Percentiles rank a stretch among this genome's conserved stretches.
Evolutionary conservation across 2,888 invertebrate genomes (phyloP).

Genomic region (Agrotis segetum): DNA sequence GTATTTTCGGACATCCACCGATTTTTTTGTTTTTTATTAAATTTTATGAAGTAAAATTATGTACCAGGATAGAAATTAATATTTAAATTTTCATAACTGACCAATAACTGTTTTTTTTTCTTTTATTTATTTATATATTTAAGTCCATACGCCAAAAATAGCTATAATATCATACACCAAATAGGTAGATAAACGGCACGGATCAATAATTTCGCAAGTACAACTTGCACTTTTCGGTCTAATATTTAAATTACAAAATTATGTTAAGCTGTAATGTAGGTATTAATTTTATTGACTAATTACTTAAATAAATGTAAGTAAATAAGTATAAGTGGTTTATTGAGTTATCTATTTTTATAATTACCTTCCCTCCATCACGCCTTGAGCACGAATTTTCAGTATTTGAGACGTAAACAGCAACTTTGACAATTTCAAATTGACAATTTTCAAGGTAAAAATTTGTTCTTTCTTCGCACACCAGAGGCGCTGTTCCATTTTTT

Average conservation of each 20-base stretch:
- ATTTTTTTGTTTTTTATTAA: too few relatives aligned
- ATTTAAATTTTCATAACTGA: not conserved
- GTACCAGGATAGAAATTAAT: not conserved
- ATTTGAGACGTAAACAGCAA: too few relatives aligned
- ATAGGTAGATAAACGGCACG: not conserved
- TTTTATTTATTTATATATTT: not conserved
- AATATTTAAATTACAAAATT: constrained; percentile 40
- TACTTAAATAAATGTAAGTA: constrained; percentile 61
- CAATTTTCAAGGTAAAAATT: too few relatives aligned
- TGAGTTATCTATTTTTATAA: too few relatives aligned
- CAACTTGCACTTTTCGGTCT: constrained; percentile 30
- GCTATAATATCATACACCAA: not conserved
- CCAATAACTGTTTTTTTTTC: too few relatives aligned
- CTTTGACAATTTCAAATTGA: too few relatives aligned
- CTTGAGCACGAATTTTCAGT: too few relatives aligned
- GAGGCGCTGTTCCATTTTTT: too few relatives aligned
- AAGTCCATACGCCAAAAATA: too few relatives aligned
- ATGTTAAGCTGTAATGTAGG: constrained; percentile 42
- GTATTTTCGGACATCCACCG: not conserved
- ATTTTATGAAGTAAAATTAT: not conserved
- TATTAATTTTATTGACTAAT: constrained; percentile 41
- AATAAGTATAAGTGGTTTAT: constrained; percentile 2
- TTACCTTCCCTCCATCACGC: too few relatives aligned
- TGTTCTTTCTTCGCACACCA: too few relatives aligned
- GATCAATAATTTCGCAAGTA: constrained; percentile 24